Evolutionary conservation across 1,140 invertebrate genomes (phyloP).

Genomic region (Leguminivora glycinivorella): DNA sequence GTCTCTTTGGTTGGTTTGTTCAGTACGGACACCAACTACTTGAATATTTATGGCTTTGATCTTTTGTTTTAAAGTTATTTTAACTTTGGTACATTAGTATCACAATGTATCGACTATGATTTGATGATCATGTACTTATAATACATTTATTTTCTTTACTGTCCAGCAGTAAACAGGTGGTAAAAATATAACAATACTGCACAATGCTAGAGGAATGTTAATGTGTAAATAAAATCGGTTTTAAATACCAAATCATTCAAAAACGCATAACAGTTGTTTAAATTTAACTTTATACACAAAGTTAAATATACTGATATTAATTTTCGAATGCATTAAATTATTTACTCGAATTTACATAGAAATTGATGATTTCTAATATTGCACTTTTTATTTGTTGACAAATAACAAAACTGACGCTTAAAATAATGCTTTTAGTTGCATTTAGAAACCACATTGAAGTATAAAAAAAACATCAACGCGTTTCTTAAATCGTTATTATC

Average conservation of each 20-base stretch:
- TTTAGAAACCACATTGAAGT: neutral
- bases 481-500: neutral
- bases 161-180: neutral
- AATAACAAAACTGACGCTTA: no score
- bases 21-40: neutral
- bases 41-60: neutral
- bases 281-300: no score
- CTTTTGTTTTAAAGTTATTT: neutral
- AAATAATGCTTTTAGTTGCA: neutral
- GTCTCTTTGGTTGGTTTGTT: neutral
- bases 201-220: neutral
- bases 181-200: neutral
- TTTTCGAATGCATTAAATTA: no score
- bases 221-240: neutral
- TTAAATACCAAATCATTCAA: no score
- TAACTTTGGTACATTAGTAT: conserved; percentile 11
- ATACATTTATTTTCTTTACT: neutral
- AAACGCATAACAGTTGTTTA: no score
- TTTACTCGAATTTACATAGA: no score
- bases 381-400: neutral
- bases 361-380: conserved; percentile 12
- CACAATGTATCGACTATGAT: neutral
- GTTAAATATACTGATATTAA: no score
- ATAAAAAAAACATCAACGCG: neutral
- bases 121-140: neutral